These are phyloP conservation scores for Bettongia penicillata DNA, from an alignment of 2,113 vertebrate species.

Conservation along the genomic window DNA sequence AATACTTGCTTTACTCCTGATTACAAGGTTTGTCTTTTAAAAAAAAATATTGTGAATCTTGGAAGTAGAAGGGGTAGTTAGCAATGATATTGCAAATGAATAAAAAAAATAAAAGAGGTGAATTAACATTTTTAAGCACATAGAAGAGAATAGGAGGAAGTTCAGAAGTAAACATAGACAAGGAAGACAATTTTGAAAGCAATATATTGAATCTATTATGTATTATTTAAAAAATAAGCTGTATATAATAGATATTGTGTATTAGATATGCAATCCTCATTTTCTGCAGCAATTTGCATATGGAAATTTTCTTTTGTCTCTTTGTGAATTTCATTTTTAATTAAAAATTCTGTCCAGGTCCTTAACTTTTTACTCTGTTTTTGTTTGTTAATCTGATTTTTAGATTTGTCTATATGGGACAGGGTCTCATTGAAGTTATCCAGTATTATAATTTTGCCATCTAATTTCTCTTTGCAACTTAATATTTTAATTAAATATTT, in stretches of 20 bases:
- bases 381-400: not conserved
- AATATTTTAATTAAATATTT: not conserved
- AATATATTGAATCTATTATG: not conserved
- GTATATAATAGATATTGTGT: not conserved
- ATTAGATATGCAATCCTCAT: not conserved
- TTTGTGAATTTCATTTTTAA: not conserved
- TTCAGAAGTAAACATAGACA: not conserved
- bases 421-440: not conserved
- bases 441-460: not conserved
- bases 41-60: not conserved
- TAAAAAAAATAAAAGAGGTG: not conserved
- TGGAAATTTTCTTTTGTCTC: not conserved
- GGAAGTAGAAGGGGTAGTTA: not conserved
- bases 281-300: not conserved
- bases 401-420: not conserved
- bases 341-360: not conserved
- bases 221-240: not conserved
- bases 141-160: not conserved
- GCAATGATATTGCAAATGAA: not conserved
- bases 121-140: not conserved
- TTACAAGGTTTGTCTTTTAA: too few species aligned
- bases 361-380: too few species aligned
- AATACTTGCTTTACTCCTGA: too few species aligned
- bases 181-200: not conserved
- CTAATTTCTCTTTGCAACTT: not conserved